Conservation (phyloP, 2,797 vertebrate genomes). For the Anolis apletophallus region DNA sequence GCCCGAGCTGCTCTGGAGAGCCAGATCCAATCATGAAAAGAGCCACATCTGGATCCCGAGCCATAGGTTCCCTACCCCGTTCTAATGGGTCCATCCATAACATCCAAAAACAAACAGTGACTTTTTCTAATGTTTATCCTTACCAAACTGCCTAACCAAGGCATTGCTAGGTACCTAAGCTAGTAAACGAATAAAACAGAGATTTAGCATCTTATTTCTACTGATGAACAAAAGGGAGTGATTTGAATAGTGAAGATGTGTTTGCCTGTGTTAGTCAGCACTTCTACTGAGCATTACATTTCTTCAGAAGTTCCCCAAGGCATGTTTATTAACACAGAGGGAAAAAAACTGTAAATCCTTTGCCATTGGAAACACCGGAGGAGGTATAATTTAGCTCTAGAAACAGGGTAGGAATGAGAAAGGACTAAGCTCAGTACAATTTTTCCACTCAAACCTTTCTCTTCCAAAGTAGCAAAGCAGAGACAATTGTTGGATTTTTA, state of each 20-base stretch:
- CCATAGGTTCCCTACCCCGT: too few relatives aligned
- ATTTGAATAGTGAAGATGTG: neutral
- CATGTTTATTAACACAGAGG: neutral
- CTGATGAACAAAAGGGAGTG: neutral
- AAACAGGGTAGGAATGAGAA: neutral
- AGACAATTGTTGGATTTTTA: neutral
- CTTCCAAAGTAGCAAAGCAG: neutral
- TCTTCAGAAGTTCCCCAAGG: neutral
- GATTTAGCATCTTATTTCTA: neutral
- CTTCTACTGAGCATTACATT: neutral
- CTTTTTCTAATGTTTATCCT: too few relatives aligned
- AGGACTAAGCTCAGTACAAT: neutral
- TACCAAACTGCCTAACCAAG: too few relatives aligned
- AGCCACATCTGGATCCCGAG: too few relatives aligned
- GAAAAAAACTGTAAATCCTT: neutral
- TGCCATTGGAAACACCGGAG: neutral
- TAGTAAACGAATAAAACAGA: neutral
- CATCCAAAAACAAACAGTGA: too few relatives aligned
- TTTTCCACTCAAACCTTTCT: neutral
- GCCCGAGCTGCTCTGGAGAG: too few relatives aligned
- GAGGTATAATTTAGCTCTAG: neutral
- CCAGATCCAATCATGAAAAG: too few relatives aligned
- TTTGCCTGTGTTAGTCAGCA: too few relatives aligned
- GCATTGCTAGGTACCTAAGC: too few relatives aligned
- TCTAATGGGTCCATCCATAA: too few relatives aligned